Evolutionary conservation across 2,888 invertebrate species (phyloP), one percentile per base, ranked within the genome.

Genomic region (Podotricha telesiphe): DNA sequence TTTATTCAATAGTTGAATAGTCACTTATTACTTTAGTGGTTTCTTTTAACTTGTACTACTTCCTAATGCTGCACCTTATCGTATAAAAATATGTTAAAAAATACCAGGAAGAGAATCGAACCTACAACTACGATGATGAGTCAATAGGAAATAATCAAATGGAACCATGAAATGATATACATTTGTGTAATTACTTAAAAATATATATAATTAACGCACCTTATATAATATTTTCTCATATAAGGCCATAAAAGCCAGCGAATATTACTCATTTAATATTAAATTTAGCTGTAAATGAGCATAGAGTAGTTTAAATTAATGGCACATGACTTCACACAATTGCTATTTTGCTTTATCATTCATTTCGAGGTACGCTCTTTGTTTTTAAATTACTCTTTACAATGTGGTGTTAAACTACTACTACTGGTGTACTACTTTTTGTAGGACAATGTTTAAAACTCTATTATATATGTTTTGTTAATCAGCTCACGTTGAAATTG

Each of bases 301-400:
- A 48, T 11, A 34, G 34, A 55, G 11, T 34, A 0, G 55, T 55
- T 55, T 34, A 55, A 55, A 34, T 55, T 55, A 55, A 55, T 37
- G 55, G 34, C 11, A 55, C 34, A 55, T 34, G 55, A 55, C 55
- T 37, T 11, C 11, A 34, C 55, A 34, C 17, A 17, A 34, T 37
- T 34, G n/a, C 10, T 0, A 6, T 55, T 55, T 37, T 55, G 34
- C 55, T 34, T 34, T 19, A 37, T 55, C 55, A 55, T 37, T 55
- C 34, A 62, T 62, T 45, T 59, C 45, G 22, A 28, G 59, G 42
- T 45, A 28, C 11, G 45, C 45, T 45, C 45, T 59, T 45, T 59
- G 45, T 59, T 59, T 59, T 59, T 42, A 59, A 59, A 59, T 45
- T 53, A 53, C 28, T 13, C 7, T 28, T 45, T 55, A 55, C 37